These are phyloP conservation scores for Sturnira hondurensis DNA, from an alignment of 2,113 vertebrate genomes.

Conservation along the genomic window DNA sequence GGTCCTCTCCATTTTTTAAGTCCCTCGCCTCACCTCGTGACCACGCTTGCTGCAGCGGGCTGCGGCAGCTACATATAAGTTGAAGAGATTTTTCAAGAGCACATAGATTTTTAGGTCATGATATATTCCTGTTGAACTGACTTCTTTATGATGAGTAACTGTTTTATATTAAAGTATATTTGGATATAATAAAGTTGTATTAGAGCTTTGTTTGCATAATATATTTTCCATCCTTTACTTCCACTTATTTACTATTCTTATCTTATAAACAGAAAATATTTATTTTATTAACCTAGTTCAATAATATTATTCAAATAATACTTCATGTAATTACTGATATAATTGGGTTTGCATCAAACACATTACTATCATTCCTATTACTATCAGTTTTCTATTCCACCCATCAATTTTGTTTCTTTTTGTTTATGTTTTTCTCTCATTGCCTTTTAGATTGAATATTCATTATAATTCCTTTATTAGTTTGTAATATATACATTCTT, in stretches of 20 bases:
- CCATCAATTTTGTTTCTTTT: background rate
- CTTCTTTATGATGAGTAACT: background rate
- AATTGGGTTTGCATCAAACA: background rate
- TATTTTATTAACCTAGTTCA: background rate
- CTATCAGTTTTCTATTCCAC: background rate
- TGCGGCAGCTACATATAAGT: background rate
- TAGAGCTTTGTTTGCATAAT: background rate
- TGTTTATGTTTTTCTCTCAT: background rate
- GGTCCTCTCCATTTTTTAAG: no score
- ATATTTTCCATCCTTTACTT: background rate
- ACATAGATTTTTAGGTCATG: background rate
- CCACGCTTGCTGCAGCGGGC: no score
- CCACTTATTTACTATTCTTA: background rate
- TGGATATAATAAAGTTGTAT: background rate
- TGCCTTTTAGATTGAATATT: background rate
- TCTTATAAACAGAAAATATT: background rate
- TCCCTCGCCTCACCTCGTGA: no score
- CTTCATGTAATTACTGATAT: background rate
- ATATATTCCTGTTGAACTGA: background rate
- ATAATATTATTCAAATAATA: conserved; percentile 17
- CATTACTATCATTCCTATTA: background rate
- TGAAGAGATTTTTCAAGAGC: background rate
- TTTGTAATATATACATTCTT: background rate
- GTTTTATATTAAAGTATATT: background rate
- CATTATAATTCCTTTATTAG: background rate